Base-by-base conservation (phyloP, 2,113 vertebrate genomes). In the Coptodon bakossiorum region DNA sequence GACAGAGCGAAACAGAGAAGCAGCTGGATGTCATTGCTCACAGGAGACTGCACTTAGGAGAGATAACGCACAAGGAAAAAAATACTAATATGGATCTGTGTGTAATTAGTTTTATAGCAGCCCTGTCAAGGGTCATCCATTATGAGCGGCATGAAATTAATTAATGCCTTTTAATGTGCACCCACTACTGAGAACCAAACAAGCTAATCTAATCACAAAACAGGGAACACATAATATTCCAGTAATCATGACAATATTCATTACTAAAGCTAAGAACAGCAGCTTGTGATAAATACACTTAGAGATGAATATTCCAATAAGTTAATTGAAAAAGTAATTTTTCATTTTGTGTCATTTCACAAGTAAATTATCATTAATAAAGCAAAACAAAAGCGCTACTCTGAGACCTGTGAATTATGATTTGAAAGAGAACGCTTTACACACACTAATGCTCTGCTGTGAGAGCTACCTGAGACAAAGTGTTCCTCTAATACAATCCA, bases 91-190 rank as follows among this genome's bases (percentile, higher is more conserved):
- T 91, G 84, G 90, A 92, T 93, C 89, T 88, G 93, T 91, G 92
- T 93, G 90, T 95, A 96, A 96, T 96, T 96, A 94, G 93, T 93
- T 96, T 95, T 92, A 95, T 90, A 92, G 93, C 90, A 27, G 87
- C 88, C 90, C 90, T 94, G 94, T 95, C 90, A 95, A 94, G 94
- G 95, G 94, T 95, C 94, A 94, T 94, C 95, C 93, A 94, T 96
- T 96, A 96, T 84, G 84, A 94, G 92, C 90, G 57, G 93, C 89
- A 91, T 90, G 90, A 92, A 96, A 96, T 95, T 95, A 95, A 95
- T 96, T 92, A 93, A 95, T 93, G 86, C 87, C 73, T 94, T 95
- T 95, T 94, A 95, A 95, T 94, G 93, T 91, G 90, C 94, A 90
- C 87, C 88, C 92, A 92, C 93, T 90, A 93, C 89, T 45, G 82